These are phyloP conservation scores for Poecilia wingei DNA, from an alignment of 2,797 vertebrate species.

Conservation along the genomic window DNA sequence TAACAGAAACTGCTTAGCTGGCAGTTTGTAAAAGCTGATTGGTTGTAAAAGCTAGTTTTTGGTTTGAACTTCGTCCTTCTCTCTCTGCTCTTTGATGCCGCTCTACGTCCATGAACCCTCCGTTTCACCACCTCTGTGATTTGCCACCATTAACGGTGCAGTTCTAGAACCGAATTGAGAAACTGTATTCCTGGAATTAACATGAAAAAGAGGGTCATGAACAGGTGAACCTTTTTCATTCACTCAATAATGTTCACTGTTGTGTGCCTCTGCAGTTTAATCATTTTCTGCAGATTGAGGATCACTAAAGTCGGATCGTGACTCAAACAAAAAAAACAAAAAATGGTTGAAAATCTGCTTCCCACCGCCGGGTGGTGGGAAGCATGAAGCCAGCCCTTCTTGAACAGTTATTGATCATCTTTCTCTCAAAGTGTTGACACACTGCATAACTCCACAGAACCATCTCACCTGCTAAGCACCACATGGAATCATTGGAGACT, in stretches of 20 bases:
- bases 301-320: constrained; percentile 48
- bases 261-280: constrained; percentile 19
- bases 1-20: not conserved
- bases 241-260: constrained; percentile 14
- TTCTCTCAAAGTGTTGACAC: constrained; percentile 72
- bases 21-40: not conserved
- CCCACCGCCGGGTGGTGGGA: constrained; percentile 30
- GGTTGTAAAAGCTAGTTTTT: not conserved
- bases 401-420: constrained; percentile 75
- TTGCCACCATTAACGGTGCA: too few species aligned
- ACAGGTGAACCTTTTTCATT: constrained; percentile 6
- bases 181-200: not conserved
- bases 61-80: too few species aligned
- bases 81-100: too few species aligned
- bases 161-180: not conserved
- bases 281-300: constrained; percentile 40
- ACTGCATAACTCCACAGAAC: constrained; percentile 61
- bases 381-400: constrained; percentile 41
- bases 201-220: not conserved
- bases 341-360: constrained; percentile 18
- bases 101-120: too few species aligned
- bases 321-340: constrained; percentile 38
- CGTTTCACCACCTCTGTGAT: too few species aligned
- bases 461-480: constrained; percentile 68
- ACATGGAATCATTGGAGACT: constrained; percentile 68